Evolutionary conservation across 2,797 vertebrate species (phyloP).

Genomic region (Euphonia xanthogaster): DNA sequence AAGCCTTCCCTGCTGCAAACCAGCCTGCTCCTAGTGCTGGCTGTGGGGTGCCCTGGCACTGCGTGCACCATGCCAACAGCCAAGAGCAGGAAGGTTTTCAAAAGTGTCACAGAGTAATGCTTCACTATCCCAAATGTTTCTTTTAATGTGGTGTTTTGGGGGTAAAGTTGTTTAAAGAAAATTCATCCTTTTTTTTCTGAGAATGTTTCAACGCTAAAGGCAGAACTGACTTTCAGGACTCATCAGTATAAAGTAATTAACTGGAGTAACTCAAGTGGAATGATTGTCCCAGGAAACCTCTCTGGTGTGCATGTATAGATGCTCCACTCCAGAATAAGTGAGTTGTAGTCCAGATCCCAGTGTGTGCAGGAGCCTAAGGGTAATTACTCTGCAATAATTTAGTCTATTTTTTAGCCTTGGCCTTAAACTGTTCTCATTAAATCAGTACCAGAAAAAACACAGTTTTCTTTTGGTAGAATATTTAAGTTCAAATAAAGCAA

Average conservation of each 20-base stretch:
- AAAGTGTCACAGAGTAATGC: neutral
- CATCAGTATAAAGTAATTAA: constrained; percentile 43
- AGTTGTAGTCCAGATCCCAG: neutral
- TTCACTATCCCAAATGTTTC: neutral
- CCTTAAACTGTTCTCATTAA: neutral
- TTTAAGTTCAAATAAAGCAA: neutral
- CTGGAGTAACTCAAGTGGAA: neutral
- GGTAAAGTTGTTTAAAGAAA: neutral
- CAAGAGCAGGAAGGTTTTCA: neutral
- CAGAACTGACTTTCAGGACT: constrained; percentile 17
- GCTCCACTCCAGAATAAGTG: neutral
- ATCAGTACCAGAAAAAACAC: neutral
- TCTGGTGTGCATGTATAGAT: neutral
- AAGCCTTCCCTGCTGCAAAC: neutral
- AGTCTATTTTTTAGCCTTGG: neutral
- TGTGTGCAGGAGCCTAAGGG: neutral
- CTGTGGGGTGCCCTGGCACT: neutral
- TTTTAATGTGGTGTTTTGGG: neutral
- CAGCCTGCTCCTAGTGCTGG: neutral
- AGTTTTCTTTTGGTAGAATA: neutral
- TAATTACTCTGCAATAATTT: neutral
- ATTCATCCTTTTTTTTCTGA: neutral
- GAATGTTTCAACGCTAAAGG: neutral
- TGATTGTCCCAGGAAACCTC: constrained; percentile 16
- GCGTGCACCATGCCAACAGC: neutral